Evolutionary conservation across 2,888 invertebrate genomes (phyloP).

Genomic region (Dermolepida albohirtum): DNA sequence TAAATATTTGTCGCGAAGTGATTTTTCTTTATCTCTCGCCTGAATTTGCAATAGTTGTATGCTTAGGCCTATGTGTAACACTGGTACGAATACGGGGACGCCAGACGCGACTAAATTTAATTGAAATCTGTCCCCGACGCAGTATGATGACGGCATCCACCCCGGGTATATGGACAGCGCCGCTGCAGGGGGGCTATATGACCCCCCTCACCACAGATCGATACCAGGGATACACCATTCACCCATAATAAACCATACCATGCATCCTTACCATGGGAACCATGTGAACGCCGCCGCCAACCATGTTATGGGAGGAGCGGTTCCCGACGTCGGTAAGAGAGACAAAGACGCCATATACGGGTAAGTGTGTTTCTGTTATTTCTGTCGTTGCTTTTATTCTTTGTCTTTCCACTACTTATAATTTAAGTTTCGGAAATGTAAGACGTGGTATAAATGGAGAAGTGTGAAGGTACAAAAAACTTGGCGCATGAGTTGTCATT

Average conservation of each 20-base stretch:
- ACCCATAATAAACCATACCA: constrained; percentile 83
- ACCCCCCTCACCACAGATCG: constrained; percentile 75
- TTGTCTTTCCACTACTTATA: neutral
- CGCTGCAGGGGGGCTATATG: constrained; percentile 74
- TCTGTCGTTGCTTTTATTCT: constrained; percentile 3
- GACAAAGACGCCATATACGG: constrained; percentile 99
- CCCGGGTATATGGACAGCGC: constrained; percentile 88
- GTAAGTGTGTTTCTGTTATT: constrained; percentile 73
- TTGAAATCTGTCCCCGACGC: constrained; percentile 50
- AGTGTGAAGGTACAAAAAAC: constrained; percentile 17
- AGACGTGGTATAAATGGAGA: constrained; percentile 13
- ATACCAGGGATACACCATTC: constrained; percentile 80
- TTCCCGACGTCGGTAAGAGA: constrained; percentile 94
- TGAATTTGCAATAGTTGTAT: constrained; percentile 1
- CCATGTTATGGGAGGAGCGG: constrained; percentile 84
- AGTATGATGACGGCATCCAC: constrained; percentile 96
- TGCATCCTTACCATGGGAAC: constrained; percentile 85
- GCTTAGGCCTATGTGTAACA: constrained; percentile 7
- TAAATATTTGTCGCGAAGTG: constrained; percentile 20
- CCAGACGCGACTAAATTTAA: constrained; percentile 33
- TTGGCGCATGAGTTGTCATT: constrained; percentile 24
- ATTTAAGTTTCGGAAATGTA: constrained; percentile 10
- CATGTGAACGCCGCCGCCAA: constrained; percentile 75
- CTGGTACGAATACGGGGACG: constrained; percentile 31
- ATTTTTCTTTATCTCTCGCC: neutral